Evolutionary conservation across 1,140 invertebrate genomes (phyloP).

Genomic region (Zaprionus kolodkinae): DNA sequence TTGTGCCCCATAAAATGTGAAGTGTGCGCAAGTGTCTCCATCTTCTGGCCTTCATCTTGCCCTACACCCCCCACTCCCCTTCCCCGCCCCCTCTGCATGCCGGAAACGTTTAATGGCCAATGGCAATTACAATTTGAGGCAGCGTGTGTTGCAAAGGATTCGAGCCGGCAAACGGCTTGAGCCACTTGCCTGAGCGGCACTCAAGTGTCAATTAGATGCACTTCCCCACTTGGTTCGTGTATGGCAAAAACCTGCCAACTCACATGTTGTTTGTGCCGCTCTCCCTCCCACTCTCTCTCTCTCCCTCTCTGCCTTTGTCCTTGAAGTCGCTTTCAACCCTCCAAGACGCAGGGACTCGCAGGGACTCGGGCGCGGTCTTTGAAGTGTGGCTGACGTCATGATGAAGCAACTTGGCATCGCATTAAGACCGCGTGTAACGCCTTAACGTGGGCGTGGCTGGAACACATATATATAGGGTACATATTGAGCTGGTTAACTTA

Average conservation of each 20-base stretch:
- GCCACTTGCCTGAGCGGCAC: conserved; percentile 60
- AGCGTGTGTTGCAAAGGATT: conserved; percentile 44
- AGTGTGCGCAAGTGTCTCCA: conserved; percentile 45
- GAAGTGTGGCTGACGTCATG: conserved; percentile 62
- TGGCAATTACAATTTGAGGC: conserved; percentile 74
- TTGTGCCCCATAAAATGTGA: conserved; percentile 56
- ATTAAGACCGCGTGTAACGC: conserved; percentile 36
- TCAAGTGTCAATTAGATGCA: conserved; percentile 82
- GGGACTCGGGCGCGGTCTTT: conserved; percentile 20
- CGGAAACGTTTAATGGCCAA: conserved; percentile 77
- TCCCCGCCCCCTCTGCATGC: not conserved
- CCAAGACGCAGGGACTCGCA: conserved; percentile 9
- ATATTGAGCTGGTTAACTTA: conserved; percentile 58
- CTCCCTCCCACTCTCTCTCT: not conserved
- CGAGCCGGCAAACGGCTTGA: conserved; percentile 36
- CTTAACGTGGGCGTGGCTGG: conserved; percentile 45
- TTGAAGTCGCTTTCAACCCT: conserved; percentile 49
- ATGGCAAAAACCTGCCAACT: conserved; percentile 41
- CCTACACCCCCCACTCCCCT: no score
- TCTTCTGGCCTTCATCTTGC: not conserved
- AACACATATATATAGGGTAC: conserved; percentile 9
- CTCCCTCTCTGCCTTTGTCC: not conserved
- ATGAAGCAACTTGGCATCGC: conserved; percentile 60
- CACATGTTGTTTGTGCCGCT: conserved; percentile 31
- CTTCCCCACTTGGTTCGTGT: conserved; percentile 57